Evolutionary conservation across 2,113 vertebrate genomes (phyloP), one percentile per base, ranked within the genome.

Genomic region (Jacana jacana): DNA sequence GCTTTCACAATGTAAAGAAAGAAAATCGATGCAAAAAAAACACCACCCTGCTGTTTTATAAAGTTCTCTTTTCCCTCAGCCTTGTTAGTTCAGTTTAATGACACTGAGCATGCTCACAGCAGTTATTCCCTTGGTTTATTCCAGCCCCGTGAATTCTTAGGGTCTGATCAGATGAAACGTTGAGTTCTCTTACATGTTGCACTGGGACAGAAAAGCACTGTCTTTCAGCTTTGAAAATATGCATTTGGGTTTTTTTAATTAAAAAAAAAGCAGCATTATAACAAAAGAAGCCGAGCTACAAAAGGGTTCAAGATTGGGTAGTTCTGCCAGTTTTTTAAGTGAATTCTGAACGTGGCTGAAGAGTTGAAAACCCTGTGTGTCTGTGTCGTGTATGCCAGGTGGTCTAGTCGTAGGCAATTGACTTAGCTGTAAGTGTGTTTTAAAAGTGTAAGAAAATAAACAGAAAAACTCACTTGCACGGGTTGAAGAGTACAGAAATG

Each of bases 351-450:
- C 80, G 94, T 97, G 97, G 93, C 93, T 97, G 58, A 97, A 88
- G 96, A 95, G 93, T 96, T 97, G 78, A 58, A 96, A 96, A 84
- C 70, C 95, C 96, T 93, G 95, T 86, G 96, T 98, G 96, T 97
- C 94, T 97, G 95, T 98, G 97, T 98, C 85, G 95, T 97, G 98
- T 98, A 77, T 97, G 97, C 97, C 93, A 94, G 98, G 95, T 97
- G 98, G 96, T 92, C 86, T 95, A 91, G 97, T 97, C 4, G 89
- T 97, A 98, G 97, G 97, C 97, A 96, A 79, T 68, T 98, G 97
- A 98, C 95, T 97, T 97, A 98, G 97, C 96, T 97, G 97, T 98
- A 97, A 97, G 98, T 96, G 97, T 98, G 97, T 97, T 98, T 97
- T 97, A 95, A 87, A 97, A 95, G 97, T 98, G 97, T 98, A 98